phyloP scores from a whole-genome alignment of 2,888 invertebrate species.

The Scaptomyza reducta region DNA sequence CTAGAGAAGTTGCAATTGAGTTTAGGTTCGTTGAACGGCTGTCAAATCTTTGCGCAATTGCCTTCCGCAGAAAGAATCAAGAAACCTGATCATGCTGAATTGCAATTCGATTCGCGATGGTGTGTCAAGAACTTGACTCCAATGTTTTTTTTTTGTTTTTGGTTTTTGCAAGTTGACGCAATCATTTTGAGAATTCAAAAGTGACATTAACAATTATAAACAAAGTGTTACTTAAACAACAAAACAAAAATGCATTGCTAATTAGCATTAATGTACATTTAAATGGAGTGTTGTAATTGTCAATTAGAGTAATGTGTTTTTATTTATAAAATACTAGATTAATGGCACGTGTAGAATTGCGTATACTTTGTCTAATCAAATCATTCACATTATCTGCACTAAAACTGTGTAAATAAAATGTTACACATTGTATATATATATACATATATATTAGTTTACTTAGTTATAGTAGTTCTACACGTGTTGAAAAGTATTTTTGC shows the following conservation, averaged over 20 bases:
- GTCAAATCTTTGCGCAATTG: constrained; percentile 27
- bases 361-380: not conserved
- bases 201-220: not conserved
- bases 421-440: not conserved
- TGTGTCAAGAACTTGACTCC: constrained; percentile 6
- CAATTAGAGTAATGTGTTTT: no score
- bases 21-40: constrained; percentile 39
- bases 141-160: not conserved
- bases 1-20: constrained; percentile 2
- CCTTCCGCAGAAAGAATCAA: constrained; percentile 3
- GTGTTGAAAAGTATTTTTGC: constrained; percentile 11
- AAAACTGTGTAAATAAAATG: not conserved
- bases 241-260: not conserved
- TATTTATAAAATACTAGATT: no score
- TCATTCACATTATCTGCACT: not conserved
- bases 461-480: not conserved
- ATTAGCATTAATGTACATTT: not conserved
- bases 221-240: not conserved
- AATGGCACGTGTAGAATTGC: not conserved
- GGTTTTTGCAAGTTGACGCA: constrained; percentile 1
- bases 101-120: constrained; percentile 6
- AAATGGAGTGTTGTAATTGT: not conserved
- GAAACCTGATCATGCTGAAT: constrained; percentile 32
- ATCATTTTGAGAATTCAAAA: not conserved
- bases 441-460: not conserved